Percentiles rank a stretch among this genome's conserved stretches.
Conservation (phyloP, 2,113 vertebrate genomes). For the Struthio camelus region DNA sequence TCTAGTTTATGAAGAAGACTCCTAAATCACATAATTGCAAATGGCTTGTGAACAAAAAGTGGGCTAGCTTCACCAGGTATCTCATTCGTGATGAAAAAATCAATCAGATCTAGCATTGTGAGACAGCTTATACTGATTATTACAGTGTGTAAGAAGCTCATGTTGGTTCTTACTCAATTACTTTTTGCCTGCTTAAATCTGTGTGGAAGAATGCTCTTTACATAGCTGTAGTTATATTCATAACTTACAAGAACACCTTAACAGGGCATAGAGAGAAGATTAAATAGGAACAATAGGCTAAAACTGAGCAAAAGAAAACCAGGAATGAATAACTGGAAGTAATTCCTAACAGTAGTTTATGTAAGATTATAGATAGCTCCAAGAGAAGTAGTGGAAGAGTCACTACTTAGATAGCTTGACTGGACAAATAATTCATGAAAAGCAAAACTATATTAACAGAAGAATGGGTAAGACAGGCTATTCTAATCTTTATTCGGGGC, state of each 20-base stretch:
- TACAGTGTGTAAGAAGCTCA: background rate
- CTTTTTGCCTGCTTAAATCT: background rate
- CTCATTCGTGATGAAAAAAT: background rate
- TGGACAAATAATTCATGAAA: background rate
- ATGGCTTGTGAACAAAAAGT: background rate
- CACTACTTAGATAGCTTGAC: background rate
- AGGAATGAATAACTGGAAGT: background rate
- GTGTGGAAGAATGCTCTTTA: background rate
- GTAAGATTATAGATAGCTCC: background rate
- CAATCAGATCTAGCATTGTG: background rate
- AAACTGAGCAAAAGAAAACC: background rate
- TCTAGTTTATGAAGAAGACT: background rate
- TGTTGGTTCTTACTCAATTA: background rate
- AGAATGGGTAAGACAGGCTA: background rate
- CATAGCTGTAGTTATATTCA: background rate
- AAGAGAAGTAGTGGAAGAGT: background rate
- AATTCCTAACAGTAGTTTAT: background rate
- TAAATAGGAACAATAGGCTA: background rate
- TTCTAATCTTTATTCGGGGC: background rate
- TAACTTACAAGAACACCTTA: background rate
- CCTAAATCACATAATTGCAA: background rate
- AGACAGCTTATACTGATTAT: background rate
- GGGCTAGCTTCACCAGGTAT: background rate
- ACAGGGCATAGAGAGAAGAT: background rate
- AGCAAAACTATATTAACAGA: background rate